Base-by-base conservation (phyloP, 2,888 invertebrate genomes). In the Caenorhabditis afra region DNA sequence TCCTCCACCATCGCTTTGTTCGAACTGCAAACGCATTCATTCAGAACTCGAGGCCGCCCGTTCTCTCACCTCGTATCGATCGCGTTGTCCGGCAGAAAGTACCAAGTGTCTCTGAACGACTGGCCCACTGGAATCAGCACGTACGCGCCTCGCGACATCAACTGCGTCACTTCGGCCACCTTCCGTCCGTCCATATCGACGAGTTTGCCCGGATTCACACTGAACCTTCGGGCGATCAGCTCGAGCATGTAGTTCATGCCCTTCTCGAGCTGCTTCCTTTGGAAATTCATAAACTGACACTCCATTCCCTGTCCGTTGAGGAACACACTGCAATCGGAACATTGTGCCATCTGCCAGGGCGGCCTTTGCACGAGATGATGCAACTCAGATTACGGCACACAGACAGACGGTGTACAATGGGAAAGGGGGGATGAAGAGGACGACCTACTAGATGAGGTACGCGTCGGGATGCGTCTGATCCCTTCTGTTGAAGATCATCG, bases 261-360 rank as follows among this genome's bases (percentile, higher is more conserved):
- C 57, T 87, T 86, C 67, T 87, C 85, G 18, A 88, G 68, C 53
- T 88, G 88, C 39, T 83, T 85, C 64, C 81, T 79, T 70, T 84
- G 79, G 70, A 88, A 88, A 58, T 83, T 82, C 61, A 88, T 78
- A 71, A 80, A 82, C 47, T 87, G 86, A 22, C 85, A 85, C 45
- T 85, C 84, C 85, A 87, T 85, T 49, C 88, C 88, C 47, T 86
- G 83, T 18, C 88, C 88, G 70, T 88, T 88, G 45, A 88, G 74
- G 62, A 88, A 88, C 3, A 85, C 85, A 77, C 86, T 87, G 73
- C 45, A 84, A 70, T 41, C 22, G 22, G 18, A 61, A 29, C 29
- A 29, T 7, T 29, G 4, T 29, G n/a, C 29, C 29, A 29, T 3
- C 29, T 29, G 29, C 7, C 59, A 23, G 65, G 18, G 45, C 49